Evolutionary conservation across 1,140 invertebrate species (phyloP).

Genomic region (Cepaea nemoralis): DNA sequence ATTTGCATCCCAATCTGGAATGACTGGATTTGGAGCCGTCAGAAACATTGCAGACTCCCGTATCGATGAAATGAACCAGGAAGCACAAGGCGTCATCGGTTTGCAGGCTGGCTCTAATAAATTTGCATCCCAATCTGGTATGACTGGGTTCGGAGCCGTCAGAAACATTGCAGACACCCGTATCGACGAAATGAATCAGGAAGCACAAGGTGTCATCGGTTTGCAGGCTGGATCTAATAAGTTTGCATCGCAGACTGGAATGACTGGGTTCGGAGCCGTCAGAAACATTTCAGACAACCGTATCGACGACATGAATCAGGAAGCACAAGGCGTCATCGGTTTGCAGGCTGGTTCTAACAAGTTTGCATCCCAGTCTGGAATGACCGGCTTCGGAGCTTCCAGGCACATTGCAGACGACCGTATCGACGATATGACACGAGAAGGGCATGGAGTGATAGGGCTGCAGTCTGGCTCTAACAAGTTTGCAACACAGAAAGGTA

Average conservation of each 20-base stretch:
- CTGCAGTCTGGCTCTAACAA: not conserved
- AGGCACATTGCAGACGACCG: not conserved
- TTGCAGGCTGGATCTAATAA: not conserved
- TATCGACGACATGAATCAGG: not conserved
- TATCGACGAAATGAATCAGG: not conserved
- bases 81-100: not conserved
- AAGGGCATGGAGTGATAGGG: not conserved
- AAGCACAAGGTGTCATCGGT: not conserved
- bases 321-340: not conserved
- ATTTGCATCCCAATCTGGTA: not conserved
- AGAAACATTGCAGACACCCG: not conserved
- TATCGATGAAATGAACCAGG: not conserved
- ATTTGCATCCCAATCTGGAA: not conserved
- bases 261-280: not conserved
- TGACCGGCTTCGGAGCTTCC: not conserved
- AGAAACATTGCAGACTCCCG: not conserved
- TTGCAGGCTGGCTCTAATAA: not conserved
- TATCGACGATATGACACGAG: not conserved
- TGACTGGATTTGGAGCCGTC: not conserved
- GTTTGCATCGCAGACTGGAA: not conserved
- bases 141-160: not conserved
- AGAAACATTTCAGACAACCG: not conserved
- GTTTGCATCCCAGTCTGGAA: not conserved
- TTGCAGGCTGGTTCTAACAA: not conserved
- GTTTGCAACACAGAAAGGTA: not conserved